Conservation (phyloP, 2,113 vertebrate species). For the Oreochromis spilurus region DNA sequence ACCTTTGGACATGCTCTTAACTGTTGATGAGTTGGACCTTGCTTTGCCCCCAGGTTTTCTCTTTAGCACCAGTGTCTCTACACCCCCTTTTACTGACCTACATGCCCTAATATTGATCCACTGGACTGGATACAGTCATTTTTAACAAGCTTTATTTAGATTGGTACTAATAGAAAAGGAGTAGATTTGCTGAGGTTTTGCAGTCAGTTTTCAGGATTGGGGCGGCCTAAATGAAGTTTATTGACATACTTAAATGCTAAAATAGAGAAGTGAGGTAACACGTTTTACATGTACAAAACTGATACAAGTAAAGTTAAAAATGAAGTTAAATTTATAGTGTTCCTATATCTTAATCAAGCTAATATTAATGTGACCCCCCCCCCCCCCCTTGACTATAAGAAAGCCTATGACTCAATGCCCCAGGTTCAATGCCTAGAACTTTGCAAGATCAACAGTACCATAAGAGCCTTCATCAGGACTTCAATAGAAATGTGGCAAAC, state of each 20-base stretch:
- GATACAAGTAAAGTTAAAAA: background rate
- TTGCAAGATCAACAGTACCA: background rate
- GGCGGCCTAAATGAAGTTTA: background rate
- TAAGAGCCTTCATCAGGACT: background rate
- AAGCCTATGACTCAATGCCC: background rate
- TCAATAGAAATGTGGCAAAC: background rate
- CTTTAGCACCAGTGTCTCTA: background rate
- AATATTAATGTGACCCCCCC: background rate
- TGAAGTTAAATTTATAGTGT: no score
- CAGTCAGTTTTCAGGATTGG: background rate
- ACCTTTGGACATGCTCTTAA: background rate
- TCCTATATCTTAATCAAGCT: no score
- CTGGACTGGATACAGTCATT: background rate
- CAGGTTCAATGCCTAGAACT: background rate
- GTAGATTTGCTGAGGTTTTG: background rate
- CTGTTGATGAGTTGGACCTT: background rate
- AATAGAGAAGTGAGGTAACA: background rate
- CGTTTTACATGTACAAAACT: background rate
- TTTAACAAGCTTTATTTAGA: background rate
- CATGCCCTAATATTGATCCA: background rate
- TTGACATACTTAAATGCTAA: background rate
- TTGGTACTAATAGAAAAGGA: background rate
- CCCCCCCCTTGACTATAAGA: fast-evolving
- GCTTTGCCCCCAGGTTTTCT: background rate
- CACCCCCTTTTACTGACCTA: background rate